These are phyloP conservation scores for Pelecanus crispus DNA, from an alignment of 2,113 vertebrate species.

Conservation along the genomic window DNA sequence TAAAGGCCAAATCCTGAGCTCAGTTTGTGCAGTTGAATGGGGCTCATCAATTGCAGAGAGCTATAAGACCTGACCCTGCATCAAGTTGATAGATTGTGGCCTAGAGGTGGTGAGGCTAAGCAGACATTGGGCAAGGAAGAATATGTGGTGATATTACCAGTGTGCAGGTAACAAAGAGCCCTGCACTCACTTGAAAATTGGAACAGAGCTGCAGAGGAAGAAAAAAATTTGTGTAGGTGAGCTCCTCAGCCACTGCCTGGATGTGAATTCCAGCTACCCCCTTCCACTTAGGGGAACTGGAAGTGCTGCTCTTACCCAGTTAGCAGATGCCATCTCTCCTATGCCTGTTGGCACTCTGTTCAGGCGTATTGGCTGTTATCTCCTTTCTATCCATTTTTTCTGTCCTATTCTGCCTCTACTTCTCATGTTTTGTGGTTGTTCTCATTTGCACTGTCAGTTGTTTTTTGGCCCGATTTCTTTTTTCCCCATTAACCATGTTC, in stretches of 20 bases:
- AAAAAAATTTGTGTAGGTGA: neutral
- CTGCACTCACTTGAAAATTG: neutral
- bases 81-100: neutral
- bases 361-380: neutral
- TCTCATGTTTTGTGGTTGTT: neutral
- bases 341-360: neutral
- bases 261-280: neutral
- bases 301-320: neutral
- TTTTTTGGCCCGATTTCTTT: neutral
- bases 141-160: neutral
- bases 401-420: neutral
- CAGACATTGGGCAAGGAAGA: neutral
- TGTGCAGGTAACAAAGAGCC: neutral
- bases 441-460: neutral
- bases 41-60: neutral
- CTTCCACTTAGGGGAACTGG: neutral
- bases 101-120: neutral
- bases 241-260: accelerated
- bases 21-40: neutral
- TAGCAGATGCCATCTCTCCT: neutral
- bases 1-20: neutral
- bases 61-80: neutral
- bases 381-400: neutral
- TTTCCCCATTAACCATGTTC: neutral
- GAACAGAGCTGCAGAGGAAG: neutral